Evolutionary conservation across 2,888 invertebrate species (phyloP), one percentile per base, ranked within the genome.

Genomic region (Drosophila lacicola): DNA sequence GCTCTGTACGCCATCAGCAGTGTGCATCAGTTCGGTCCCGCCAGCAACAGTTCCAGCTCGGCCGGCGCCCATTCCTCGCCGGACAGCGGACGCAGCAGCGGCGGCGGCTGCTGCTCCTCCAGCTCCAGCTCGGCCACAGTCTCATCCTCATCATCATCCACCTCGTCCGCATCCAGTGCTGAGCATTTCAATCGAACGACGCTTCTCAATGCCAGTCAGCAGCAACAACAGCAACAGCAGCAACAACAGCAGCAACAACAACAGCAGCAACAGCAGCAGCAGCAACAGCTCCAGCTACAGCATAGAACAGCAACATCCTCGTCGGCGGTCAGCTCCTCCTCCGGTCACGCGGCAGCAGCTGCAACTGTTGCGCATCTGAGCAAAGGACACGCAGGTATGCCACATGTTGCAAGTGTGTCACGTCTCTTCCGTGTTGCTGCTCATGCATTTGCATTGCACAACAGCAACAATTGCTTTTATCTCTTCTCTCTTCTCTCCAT

Each of bases 21-120:
- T 88, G 84, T 90, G 89, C 91, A 91, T 88, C 89, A 89, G 82
- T 91, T 90, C 74, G 82, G 89, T 90, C 90, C 90, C 74, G 80
- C 84, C 90, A 90, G 88, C 78, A 85, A 74, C 75, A 76, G 79
- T 65, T 76, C 72, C 76, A 78, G 81, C 80, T 72, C 73, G 68
- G 77, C 82, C 70, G 82, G 88, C 29, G 89, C 82, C 67, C 82
- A 82, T 74, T 70, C 78, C 50, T 82, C 82, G 25, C 82, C 82
- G 25, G 85, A 88, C 77, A 85, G 80, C 74, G 80, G 89, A 70
- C 75, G 81, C 62, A 78, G 84, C 68, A 88, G 91, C 73, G 90
- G 90, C 63, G 74, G 90, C 75, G 81, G 82, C 51, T 81, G 85
- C 66, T 66, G 66, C 47, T 89, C 89, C 67, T 81, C 88, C 76